A percentile compares a stretch with the other conserved stretches of the same genome.
These are phyloP conservation scores for Mesodorylaimus sp. DNA, from an alignment of 2,888 invertebrate species.

Conservation along the genomic window DNA sequence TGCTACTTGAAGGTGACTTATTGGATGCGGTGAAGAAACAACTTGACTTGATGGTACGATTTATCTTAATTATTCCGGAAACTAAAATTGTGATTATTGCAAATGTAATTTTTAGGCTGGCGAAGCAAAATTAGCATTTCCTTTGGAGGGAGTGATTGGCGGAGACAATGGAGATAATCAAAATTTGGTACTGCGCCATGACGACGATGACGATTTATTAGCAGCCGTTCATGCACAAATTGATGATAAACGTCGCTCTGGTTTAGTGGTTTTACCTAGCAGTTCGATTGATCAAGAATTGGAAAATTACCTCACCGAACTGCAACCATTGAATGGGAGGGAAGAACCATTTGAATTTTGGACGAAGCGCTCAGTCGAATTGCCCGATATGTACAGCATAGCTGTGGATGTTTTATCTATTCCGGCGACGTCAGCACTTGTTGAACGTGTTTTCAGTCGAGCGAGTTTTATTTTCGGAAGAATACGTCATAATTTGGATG, in stretches of 20 bases:
- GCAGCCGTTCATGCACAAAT: background rate
- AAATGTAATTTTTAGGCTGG: no score
- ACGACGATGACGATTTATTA: background rate
- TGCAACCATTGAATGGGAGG: background rate
- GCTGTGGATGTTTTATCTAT: background rate
- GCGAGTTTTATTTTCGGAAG: background rate
- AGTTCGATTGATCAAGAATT: background rate
- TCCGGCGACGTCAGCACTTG: background rate
- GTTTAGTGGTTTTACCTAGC: background rate
- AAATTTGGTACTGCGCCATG: no score
- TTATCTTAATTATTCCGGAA: no score
- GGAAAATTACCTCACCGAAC: background rate
- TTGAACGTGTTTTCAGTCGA: background rate
- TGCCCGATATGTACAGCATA: background rate
- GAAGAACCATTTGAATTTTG: background rate
- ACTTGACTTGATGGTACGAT: background rate
- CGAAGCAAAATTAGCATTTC: no score
- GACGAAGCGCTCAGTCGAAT: background rate
- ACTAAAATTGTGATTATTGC: no score
- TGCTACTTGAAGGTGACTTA: background rate
- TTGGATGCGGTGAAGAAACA: background rate
- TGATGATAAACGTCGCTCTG: background rate
- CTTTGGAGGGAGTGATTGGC: no score
- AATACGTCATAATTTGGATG: background rate
- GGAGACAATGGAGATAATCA: no score